A percentile compares a stretch with the other conserved stretches of the same genome.
Conservation (phyloP, 2,888 invertebrate genomes). For the Metallyticus violacea region DNA sequence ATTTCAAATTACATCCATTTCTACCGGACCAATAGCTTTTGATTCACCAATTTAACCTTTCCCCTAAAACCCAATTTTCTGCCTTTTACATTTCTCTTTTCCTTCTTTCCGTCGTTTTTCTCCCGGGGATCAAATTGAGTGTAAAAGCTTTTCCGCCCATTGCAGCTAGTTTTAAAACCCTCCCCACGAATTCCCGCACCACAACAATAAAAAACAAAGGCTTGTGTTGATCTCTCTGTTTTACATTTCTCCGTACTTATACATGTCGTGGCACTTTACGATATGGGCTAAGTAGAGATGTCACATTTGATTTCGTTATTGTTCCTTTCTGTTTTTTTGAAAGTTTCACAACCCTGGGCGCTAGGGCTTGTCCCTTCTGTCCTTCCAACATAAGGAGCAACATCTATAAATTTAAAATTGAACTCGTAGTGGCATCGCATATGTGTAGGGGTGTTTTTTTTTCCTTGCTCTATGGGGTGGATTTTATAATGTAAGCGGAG, state of each 20-base stretch:
- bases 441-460: slow-evolving; percentile 1
- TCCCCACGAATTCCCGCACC: background rate
- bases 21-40: background rate
- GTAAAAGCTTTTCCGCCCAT: background rate
- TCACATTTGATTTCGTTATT: background rate
- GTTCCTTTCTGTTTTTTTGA: background rate
- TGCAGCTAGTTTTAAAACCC: background rate
- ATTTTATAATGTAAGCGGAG: slow-evolving; percentile 13
- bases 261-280: background rate
- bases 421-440: slow-evolving; percentile 23
- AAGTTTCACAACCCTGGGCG: background rate
- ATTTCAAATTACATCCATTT: background rate
- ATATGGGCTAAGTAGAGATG: background rate
- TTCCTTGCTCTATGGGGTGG: background rate
- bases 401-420: slow-evolving; percentile 31
- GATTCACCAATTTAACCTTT: background rate
- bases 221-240: background rate
- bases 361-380: background rate
- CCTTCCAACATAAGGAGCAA: slow-evolving; percentile 16
- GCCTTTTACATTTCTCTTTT: background rate
- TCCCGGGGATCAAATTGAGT: background rate
- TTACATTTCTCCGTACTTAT: background rate
- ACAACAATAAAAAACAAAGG: background rate
- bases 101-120: background rate
- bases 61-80: background rate